Percentiles rank a stretch among this genome's conserved stretches.
Conservation (phyloP, 2,113 vertebrate genomes). For the Podarcis cretensis region DNA sequence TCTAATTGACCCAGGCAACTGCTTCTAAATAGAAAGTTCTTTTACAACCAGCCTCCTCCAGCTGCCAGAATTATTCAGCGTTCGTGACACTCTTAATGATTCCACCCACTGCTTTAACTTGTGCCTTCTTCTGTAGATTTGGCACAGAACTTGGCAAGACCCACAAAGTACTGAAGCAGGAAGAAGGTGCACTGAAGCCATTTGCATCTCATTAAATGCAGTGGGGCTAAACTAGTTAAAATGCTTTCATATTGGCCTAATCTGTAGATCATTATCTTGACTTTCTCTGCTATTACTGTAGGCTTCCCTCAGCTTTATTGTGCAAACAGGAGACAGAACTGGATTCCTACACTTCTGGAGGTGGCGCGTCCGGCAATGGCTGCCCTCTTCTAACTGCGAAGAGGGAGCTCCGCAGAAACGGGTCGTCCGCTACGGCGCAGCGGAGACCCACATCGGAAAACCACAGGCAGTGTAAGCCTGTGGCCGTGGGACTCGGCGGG, state of each 20-base stretch:
- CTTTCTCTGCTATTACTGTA: not conserved
- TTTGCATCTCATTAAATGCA: conserved; percentile 13
- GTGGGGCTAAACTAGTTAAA: not conserved
- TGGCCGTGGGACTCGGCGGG: too few species aligned
- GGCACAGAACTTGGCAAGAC: not conserved
- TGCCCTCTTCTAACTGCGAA: too few species aligned
- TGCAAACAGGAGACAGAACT: not conserved
- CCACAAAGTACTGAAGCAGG: conserved; percentile 5
- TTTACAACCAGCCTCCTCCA: conserved; percentile 28
- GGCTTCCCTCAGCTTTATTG: conserved; percentile 16
- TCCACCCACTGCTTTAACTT: conserved; percentile 33
- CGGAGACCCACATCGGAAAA: too few species aligned
- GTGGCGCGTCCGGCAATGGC: too few species aligned
- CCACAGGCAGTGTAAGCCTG: too few species aligned
- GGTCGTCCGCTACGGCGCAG: too few species aligned
- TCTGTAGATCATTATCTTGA: conserved; percentile 10
- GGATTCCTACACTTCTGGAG: not conserved
- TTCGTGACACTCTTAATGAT: conserved; percentile 18
- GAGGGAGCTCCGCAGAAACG: too few species aligned
- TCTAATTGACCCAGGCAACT: conserved; percentile 11
- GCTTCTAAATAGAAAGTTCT: conserved; percentile 20
- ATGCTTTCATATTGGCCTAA: not conserved
- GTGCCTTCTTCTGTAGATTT: conserved; percentile 15
- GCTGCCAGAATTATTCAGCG: conserved; percentile 17
- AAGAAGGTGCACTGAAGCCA: conserved; percentile 2